Evolutionary conservation across 2,797 vertebrate genomes (phyloP).

Genomic region (Brachymystax lenok): DNA sequence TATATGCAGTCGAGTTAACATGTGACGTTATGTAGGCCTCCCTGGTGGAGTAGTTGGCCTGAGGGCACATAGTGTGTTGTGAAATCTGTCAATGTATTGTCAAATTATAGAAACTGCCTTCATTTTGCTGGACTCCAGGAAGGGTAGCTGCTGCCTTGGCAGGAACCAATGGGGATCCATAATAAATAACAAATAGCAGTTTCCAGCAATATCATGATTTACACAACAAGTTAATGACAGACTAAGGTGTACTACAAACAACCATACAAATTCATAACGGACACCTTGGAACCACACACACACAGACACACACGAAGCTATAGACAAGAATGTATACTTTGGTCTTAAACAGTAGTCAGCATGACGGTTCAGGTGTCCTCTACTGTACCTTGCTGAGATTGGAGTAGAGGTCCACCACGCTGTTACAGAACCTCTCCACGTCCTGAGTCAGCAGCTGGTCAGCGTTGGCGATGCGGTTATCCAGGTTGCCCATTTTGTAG

Average conservation of each 20-base stretch:
- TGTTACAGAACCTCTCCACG: constrained; percentile 98
- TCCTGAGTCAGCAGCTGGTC: constrained; percentile 98
- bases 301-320: background rate
- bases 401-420: constrained; percentile 97
- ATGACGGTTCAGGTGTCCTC: background rate
- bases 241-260: background rate
- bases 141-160: too few relatives aligned
- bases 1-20: background rate
- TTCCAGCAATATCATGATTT: background rate
- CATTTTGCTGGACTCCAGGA: too few relatives aligned
- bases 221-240: too few relatives aligned
- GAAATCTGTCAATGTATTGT: too few relatives aligned
- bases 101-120: too few relatives aligned
- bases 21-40: background rate
- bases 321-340: too few relatives aligned
- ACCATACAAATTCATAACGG: background rate
- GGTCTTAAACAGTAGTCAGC: too few relatives aligned
- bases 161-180: too few relatives aligned
- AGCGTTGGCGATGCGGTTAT: constrained; percentile 96
- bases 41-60: too few relatives aligned
- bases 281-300: background rate
- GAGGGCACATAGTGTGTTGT: too few relatives aligned
- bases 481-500: constrained; percentile 99
- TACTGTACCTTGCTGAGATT: constrained; percentile 93
- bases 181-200: too few relatives aligned